Conservation (phyloP, 2,797 vertebrate species). For the Delichon dasypus region DNA sequence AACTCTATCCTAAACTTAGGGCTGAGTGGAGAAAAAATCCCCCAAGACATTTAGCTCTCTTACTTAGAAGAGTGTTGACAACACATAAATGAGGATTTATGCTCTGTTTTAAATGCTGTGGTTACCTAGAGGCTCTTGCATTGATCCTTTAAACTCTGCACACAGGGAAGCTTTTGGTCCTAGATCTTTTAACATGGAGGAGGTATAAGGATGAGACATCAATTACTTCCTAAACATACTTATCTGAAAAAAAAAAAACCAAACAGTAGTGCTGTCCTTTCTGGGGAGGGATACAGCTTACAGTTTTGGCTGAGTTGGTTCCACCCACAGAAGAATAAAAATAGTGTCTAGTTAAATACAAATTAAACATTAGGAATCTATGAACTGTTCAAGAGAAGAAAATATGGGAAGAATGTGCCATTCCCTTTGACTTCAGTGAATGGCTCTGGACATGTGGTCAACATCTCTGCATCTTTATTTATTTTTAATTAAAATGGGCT, state of each 20-base stretch:
- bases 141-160: not conserved
- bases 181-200: not conserved
- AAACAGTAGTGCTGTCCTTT: not conserved
- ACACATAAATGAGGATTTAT: not conserved
- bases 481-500: not conserved
- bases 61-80: not conserved
- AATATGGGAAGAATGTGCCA: not conserved
- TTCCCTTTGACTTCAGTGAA: not conserved
- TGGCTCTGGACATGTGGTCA: not conserved
- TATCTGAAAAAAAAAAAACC: conserved; percentile 33
- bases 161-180: not conserved
- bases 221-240: not conserved
- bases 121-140: not conserved
- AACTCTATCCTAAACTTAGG: not conserved
- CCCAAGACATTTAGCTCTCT: not conserved
- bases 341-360: conserved; percentile 2
- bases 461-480: not conserved
- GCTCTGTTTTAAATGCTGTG: not conserved
- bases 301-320: conserved; percentile 27
- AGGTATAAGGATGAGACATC: not conserved
- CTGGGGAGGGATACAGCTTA: not conserved
- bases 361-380: conserved; percentile 5
- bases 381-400: not conserved
- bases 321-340: conserved; percentile 13
- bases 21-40: not conserved